phyloP scores from a whole-genome alignment of 2,113 vertebrate genomes.

The Eulemur macaco region DNA sequence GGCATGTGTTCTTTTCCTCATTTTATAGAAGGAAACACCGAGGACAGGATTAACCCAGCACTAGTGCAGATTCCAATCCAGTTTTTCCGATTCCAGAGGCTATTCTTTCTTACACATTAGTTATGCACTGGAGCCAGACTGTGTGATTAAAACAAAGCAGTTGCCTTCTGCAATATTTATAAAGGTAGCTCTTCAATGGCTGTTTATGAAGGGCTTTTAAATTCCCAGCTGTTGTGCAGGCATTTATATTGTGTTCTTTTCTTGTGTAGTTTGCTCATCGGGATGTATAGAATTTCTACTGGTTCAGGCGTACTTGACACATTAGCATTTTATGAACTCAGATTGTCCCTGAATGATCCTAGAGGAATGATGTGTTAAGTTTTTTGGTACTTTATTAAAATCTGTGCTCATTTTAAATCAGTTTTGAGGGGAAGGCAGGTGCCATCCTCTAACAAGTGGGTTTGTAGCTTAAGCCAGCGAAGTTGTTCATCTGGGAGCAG shows the following conservation, averaged over 20 bases:
- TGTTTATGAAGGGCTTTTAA: not conserved
- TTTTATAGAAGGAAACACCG: not conserved
- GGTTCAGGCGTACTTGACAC: not conserved
- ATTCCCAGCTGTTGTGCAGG: not conserved
- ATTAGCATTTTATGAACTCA: not conserved
- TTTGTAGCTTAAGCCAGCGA: not conserved
- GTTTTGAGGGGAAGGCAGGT: not conserved
- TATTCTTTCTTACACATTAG: not conserved
- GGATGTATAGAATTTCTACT: not conserved
- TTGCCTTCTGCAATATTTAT: not conserved
- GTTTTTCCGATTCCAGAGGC: not conserved
- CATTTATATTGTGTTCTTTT: not conserved
- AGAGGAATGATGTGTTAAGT: not conserved
- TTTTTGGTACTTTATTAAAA: not conserved
- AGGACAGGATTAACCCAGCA: not conserved
- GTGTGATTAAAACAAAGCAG: not conserved
- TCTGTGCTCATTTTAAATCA: not conserved
- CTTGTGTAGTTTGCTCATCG: not conserved
- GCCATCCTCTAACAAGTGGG: not conserved
- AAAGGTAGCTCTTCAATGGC: not conserved
- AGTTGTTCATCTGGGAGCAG: not conserved
- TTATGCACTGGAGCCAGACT: not conserved
- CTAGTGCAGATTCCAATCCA: not conserved
- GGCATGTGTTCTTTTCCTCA: not conserved
- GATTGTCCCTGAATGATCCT: not conserved